Evolutionary conservation across 2,888 invertebrate genomes (phyloP), one percentile per base, ranked within the genome.

Genomic region (Priocnemis perturbator): DNA sequence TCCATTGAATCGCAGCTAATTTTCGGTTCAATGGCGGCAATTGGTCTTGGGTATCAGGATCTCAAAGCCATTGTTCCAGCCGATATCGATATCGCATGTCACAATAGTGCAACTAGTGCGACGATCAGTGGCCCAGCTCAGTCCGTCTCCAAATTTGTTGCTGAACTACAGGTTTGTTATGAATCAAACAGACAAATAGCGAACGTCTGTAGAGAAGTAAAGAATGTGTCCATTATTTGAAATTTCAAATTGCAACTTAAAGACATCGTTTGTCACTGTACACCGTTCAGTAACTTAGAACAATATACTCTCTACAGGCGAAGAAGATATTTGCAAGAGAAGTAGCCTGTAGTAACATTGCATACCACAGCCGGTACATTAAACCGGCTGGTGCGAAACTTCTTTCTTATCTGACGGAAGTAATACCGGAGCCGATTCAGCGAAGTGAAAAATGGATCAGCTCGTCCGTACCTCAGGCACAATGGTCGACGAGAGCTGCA

Each of bases 311-410:
- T 96, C n/a, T n/a, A n/a, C 96, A n/a, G n/a, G n/a, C n/a, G n/a
- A n/a, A n/a, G n/a, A n/a, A n/a, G n/a, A n/a, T n/a, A n/a, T n/a
- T n/a, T 84, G 96, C 95, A 0, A 93, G 93, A 74, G 93, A 95
- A 81, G 96, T 98, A 0, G 94, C 95, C 48, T 95, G 95, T 82
- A 93, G 95, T 60, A 95, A 96, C 83, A 95, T 97, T 77, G 96
- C 97, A 0, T 97, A 97, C 85, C 97, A 98, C 86, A 96, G 96
- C 68, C 92, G 93, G 67, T 96, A 96, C 81, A 95, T 98, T 81
- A 90, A 92, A 4, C 91, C 92, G 56, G 93, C 94, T 76, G 95
- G 94, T 30, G 93, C 94, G 0, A 91, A 90, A 44, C 91, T 96
- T 53, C 87, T 93, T 0, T 90, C 92, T 63, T 92, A 93, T 78